A percentile compares a stretch with the other conserved stretches of the same genome.
These are phyloP conservation scores for Teleogryllus oceanicus DNA, from an alignment of 2,888 invertebrate species.

Conservation along the genomic window DNA sequence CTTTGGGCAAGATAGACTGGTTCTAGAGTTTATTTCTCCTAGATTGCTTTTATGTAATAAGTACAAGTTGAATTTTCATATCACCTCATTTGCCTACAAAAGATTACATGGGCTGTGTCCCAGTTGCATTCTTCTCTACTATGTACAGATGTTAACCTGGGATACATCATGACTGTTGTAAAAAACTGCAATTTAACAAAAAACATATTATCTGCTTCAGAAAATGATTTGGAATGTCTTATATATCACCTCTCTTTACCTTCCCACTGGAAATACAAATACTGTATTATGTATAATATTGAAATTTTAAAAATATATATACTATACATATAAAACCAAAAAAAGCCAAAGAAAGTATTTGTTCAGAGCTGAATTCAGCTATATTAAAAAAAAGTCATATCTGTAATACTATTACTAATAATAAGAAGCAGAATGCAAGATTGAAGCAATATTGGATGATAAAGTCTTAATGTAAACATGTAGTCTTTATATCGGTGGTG, in stretches of 20 bases:
- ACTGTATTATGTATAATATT: conserved; percentile 10
- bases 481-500: conserved; percentile 18
- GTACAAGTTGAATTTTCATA: conserved; percentile 28
- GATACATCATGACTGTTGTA: conserved; percentile 12
- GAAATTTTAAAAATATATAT: conserved; percentile 25
- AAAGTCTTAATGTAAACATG: conserved; percentile 10
- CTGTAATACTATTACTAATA: conserved; percentile 29
- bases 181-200: conserved; percentile 18
- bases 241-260: conserved; percentile 18
- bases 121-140: conserved; percentile 19
- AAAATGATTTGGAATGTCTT: conserved; percentile 12
- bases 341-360: conserved; percentile 25
- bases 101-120: conserved; percentile 23
- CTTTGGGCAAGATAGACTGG: conserved; percentile 32
- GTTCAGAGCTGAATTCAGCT: conserved; percentile 28
- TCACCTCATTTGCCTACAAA: conserved; percentile 30
- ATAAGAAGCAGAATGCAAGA: conserved; percentile 25
- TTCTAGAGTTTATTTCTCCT: conserved; percentile 34
- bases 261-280: conserved; percentile 18
- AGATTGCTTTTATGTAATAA: conserved; percentile 31
- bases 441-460: conserved; percentile 18
- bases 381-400: conserved; percentile 26
- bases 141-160: conserved; percentile 19
- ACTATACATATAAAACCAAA: conserved; percentile 26
- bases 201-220: conserved; percentile 18